A percentile compares a stretch with the other conserved stretches of the same genome.
Evolutionary conservation across 2,113 vertebrate species (phyloP).

Genomic region (Nicator chloris): DNA sequence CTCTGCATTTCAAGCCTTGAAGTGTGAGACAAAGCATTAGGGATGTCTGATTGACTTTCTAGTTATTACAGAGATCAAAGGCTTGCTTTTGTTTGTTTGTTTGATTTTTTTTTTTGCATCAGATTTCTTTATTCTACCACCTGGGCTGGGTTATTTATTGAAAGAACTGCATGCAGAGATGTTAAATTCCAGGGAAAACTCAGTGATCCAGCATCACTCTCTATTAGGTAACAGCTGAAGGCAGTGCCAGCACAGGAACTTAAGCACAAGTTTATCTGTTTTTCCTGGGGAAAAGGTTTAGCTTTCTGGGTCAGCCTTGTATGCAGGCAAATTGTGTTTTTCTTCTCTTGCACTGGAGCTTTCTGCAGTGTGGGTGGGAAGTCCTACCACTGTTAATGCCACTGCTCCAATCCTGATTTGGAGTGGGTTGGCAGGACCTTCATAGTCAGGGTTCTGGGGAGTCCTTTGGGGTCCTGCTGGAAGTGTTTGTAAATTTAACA

Average conservation of each 20-base stretch:
- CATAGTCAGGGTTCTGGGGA: not conserved
- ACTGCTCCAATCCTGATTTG: not conserved
- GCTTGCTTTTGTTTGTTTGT: not conserved
- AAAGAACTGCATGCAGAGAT: constrained; percentile 38
- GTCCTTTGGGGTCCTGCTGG: not conserved
- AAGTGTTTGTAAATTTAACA: not conserved
- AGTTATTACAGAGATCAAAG: constrained; percentile 46
- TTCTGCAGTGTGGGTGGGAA: not conserved
- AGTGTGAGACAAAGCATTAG: not conserved
- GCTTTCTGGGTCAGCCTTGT: constrained; percentile 35
- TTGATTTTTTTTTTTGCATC: constrained; percentile 33
- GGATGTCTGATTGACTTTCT: constrained; percentile 37
- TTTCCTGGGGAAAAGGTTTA: constrained; percentile 44
- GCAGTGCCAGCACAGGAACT: not conserved
- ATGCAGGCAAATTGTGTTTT: not conserved
- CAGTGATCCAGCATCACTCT: constrained; percentile 37
- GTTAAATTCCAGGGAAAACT: constrained; percentile 47
- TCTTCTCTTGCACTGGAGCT: not conserved
- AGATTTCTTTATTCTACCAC: constrained; percentile 24
- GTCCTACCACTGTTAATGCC: not conserved
- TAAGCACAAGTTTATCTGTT: constrained; percentile 25
- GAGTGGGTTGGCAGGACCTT: not conserved
- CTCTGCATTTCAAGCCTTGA: not conserved
- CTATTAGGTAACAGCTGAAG: constrained; percentile 35
- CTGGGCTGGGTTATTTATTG: constrained; percentile 37